Evolutionary conservation across 1,140 invertebrate species (phyloP).

Genomic region (Habropoda laboriosa): DNA sequence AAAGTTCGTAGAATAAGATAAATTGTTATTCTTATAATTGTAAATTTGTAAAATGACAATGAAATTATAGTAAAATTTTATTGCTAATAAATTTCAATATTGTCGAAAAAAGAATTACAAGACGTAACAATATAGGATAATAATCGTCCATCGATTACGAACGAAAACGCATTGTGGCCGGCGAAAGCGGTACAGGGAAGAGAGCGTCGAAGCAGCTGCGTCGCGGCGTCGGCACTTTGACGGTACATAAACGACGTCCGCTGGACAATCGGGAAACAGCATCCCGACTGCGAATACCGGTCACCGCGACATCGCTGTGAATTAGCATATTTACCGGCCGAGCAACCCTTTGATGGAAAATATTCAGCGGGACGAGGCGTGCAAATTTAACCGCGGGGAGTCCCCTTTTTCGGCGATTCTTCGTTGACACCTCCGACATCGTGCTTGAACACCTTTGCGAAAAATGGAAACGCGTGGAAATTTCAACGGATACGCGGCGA

Average conservation of each 20-base stretch:
- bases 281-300: constrained; percentile 34
- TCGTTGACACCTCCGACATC: not conserved
- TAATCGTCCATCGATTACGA: not conserved
- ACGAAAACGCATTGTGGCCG: not conserved
- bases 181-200: not conserved
- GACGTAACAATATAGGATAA: not conserved
- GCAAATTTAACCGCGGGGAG: constrained; percentile 48
- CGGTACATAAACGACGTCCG: constrained; percentile 3
- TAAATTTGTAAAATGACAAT: too few relatives aligned
- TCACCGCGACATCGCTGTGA: constrained; percentile 31
- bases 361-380: constrained; percentile 15
- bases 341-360: constrained; percentile 43
- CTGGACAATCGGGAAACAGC: constrained; percentile 14
- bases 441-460: not conserved
- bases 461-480: constrained; percentile 9
- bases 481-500: not conserved
- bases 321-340: constrained; percentile 46
- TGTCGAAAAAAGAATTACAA: not conserved
- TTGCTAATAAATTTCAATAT: not conserved
- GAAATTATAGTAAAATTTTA: not conserved
- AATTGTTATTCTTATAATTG: too few relatives aligned
- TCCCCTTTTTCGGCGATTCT: not conserved
- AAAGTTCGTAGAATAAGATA: too few relatives aligned
- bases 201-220: constrained; percentile 13
- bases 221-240: constrained; percentile 7